Evolutionary conservation across 2,888 invertebrate species (phyloP).

Genomic region (Aphrophora alni): DNA sequence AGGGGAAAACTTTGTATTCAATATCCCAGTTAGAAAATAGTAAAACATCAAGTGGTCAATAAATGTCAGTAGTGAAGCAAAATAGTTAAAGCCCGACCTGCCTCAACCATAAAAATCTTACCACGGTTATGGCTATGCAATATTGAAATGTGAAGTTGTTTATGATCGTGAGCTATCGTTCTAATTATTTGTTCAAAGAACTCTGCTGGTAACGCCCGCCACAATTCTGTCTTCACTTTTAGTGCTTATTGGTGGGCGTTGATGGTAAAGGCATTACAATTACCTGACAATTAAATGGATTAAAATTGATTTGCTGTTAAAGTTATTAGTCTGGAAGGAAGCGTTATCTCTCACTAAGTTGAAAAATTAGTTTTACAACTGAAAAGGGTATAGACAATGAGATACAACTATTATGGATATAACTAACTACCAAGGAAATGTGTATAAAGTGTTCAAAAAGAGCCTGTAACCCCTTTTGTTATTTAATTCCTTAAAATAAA

Average conservation of each 20-base stretch:
- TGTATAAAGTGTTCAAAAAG: too few relatives aligned
- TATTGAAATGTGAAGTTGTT: slow-evolving; percentile 6
- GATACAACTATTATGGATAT: too few relatives aligned
- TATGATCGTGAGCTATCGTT: background rate
- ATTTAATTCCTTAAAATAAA: too few relatives aligned
- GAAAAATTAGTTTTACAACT: too few relatives aligned
- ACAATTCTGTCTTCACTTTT: background rate
- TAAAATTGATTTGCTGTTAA: background rate
- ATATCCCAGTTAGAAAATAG: background rate
- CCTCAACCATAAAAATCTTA: background rate
- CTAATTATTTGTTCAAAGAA: background rate
- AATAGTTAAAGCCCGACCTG: slow-evolving; percentile 3
- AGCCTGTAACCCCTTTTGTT: too few relatives aligned
- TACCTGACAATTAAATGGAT: background rate
- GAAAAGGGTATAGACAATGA: too few relatives aligned
- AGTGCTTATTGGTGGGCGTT: background rate
- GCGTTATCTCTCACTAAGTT: background rate
- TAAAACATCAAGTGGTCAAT: background rate
- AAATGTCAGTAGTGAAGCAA: background rate
- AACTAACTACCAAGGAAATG: too few relatives aligned
- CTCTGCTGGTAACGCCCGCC: background rate
- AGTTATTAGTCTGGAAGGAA: background rate
- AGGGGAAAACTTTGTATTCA: background rate
- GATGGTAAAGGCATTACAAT: background rate
- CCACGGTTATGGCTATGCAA: background rate